Evolutionary conservation across 1,140 invertebrate genomes (phyloP).

Genomic region (Cydia amplana): DNA sequence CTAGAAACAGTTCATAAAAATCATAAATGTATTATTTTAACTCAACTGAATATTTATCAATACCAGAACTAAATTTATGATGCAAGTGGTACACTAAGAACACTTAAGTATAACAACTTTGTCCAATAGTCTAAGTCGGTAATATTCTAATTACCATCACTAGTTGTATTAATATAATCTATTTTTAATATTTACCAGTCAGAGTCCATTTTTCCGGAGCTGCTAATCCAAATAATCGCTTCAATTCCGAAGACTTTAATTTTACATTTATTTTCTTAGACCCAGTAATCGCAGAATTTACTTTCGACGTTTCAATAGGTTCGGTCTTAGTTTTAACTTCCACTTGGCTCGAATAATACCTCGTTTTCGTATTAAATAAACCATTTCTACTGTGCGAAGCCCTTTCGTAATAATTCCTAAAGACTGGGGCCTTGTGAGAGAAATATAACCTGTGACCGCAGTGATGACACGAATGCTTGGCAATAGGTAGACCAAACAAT

Average conservation of each 20-base stretch:
- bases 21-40: too few relatives aligned
- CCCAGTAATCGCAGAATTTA: slow-evolving; percentile 46
- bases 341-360: slow-evolving; percentile 64
- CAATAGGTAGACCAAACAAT: slow-evolving; percentile 49
- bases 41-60: too few relatives aligned
- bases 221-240: slow-evolving; percentile 82
- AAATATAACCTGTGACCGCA: slow-evolving; percentile 69
- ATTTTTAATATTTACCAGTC: slow-evolving; percentile 66
- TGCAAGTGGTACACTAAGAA: too few relatives aligned
- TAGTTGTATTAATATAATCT: too few relatives aligned
- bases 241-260: slow-evolving; percentile 81
- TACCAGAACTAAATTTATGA: too few relatives aligned
- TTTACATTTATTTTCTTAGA: slow-evolving; percentile 65
- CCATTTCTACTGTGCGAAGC: slow-evolving; percentile 50
- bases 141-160: not conserved
- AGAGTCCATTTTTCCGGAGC: slow-evolving; percentile 87
- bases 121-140: not conserved
- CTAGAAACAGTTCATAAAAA: slow-evolving; percentile 64
- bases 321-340: slow-evolving; percentile 62
- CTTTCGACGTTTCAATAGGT: slow-evolving; percentile 50
- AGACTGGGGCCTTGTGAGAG: slow-evolving; percentile 57
- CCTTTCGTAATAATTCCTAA: slow-evolving; percentile 67
- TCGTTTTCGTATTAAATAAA: slow-evolving; percentile 52
- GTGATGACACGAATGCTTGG: slow-evolving; percentile 59
- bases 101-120: too few relatives aligned